These are phyloP conservation scores for Drosophila lacteicornis DNA, from an alignment of 1,140 invertebrate genomes.

Conservation along the genomic window DNA sequence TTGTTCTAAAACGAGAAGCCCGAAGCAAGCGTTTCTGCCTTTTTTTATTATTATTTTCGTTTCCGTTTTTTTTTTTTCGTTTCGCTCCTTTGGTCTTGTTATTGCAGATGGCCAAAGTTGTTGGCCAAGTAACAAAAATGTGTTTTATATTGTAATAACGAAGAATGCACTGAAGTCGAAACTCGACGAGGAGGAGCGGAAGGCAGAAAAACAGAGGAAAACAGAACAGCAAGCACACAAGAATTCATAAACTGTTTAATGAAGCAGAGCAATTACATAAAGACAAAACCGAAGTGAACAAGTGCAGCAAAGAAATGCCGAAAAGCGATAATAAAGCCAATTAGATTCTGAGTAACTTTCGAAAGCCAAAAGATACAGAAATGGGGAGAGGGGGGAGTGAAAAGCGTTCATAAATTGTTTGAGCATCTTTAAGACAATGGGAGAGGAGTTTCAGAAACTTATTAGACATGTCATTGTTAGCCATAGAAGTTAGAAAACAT, in stretches of 20 bases:
- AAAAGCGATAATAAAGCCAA: conserved; percentile 36
- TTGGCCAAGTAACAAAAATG: conserved; percentile 61
- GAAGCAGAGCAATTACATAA: conserved; percentile 78
- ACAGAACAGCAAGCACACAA: conserved; percentile 14
- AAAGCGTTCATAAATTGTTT: not conserved
- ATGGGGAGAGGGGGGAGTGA: not conserved
- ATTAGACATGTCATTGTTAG: not conserved
- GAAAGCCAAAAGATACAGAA: conserved; percentile 4
- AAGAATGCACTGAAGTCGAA: conserved; percentile 66
- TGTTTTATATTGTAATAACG: conserved; percentile 68
- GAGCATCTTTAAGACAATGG: conserved; percentile 4
- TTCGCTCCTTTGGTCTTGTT: conserved; percentile 46
- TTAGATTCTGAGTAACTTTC: conserved; percentile 27
- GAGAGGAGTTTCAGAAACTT: not conserved
- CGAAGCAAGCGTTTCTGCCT: conserved; percentile 45
- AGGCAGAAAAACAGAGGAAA: conserved; percentile 2
- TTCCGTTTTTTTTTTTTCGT: conserved; percentile 11
- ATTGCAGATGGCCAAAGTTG: conserved; percentile 64
- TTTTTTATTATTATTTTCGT: conserved; percentile 41
- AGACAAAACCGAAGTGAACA: conserved; percentile 33
- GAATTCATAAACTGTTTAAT: conserved; percentile 79
- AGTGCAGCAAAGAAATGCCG: conserved; percentile 28
- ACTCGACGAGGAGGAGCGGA: conserved; percentile 11
- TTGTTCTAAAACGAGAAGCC: conserved; percentile 42
- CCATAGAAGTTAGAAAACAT: not conserved